A percentile compares a stretch with the other conserved stretches of the same genome.
These are phyloP conservation scores for Drosophila takahashii DNA, from an alignment of 1,140 invertebrate species.

Conservation along the genomic window DNA sequence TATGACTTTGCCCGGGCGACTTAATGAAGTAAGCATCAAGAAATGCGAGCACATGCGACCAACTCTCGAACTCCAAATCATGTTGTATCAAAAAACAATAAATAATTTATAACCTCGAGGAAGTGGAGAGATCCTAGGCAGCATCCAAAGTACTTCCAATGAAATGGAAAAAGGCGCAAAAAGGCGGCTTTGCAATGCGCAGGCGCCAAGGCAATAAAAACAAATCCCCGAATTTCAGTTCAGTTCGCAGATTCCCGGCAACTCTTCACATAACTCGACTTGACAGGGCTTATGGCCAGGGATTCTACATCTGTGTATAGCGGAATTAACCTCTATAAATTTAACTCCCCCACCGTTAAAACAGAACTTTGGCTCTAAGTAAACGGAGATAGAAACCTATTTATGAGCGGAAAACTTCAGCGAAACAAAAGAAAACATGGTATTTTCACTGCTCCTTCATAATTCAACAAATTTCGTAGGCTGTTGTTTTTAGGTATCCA, in stretches of 20 bases:
- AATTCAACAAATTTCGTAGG: constrained; percentile 41
- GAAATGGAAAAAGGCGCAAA: constrained; percentile 2
- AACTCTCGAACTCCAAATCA: constrained; percentile 24
- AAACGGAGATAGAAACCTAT: constrained; percentile 25
- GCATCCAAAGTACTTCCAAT: constrained; percentile 42
- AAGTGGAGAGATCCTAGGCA: constrained; percentile 52
- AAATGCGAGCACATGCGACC: constrained; percentile 55
- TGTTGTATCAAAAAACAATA: constrained; percentile 66
- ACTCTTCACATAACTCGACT: constrained; percentile 65
- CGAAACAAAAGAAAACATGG: constrained; percentile 32
- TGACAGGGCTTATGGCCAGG: constrained; percentile 33
- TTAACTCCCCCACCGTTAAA: constrained; percentile 1
- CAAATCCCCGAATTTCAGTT: constrained; percentile 34
- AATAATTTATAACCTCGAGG: constrained; percentile 72
- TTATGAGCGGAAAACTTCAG: constrained; percentile 60
- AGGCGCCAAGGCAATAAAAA: constrained; percentile 72
- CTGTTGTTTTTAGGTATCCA: constrained; percentile 28
- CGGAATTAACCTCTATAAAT: constrained; percentile 53
- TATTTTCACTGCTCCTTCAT: constrained; percentile 31
- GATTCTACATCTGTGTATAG: constrained; percentile 29
- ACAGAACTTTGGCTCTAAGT: constrained; percentile 33
- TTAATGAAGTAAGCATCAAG: constrained; percentile 66
- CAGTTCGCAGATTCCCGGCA: constrained; percentile 7
- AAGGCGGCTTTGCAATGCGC: constrained; percentile 38
- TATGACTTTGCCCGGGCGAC: constrained; percentile 64